These are phyloP conservation scores for Drosophila pseudoobscura DNA, from an alignment of 1,140 invertebrate species.

Conservation along the genomic window DNA sequence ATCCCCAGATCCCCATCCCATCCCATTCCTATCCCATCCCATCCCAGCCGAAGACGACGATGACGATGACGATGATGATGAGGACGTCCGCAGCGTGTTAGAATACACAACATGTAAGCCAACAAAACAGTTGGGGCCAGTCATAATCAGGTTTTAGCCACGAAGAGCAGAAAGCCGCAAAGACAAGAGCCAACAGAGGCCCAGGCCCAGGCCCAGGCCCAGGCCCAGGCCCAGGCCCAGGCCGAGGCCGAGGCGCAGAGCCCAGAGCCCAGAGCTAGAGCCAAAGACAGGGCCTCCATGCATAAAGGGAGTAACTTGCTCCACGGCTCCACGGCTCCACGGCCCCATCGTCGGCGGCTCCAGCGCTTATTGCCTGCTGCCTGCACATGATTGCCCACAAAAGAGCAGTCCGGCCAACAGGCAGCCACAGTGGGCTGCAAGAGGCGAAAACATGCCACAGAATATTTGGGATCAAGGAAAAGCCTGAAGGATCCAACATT, in stretches of 20 bases:
- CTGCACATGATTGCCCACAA: constrained; percentile 72
- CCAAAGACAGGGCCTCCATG: constrained; percentile 26
- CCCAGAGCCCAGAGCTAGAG: constrained; percentile 3
- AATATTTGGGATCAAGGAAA: no score
- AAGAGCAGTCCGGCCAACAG: constrained; percentile 40
- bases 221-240: neutral
- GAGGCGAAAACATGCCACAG: no score
- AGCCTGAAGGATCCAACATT: no score
- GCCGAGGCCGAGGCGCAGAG: neutral
- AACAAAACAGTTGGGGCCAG: constrained; percentile 70
- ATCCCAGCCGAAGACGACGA: constrained; percentile 19
- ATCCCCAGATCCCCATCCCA: constrained; percentile 16
- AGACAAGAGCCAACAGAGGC: constrained; percentile 6
- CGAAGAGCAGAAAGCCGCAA: constrained; percentile 25
- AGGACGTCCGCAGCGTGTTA: constrained; percentile 76
- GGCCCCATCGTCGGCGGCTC: constrained; percentile 22
- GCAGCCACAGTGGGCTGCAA: constrained; percentile 13
- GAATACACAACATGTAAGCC: constrained; percentile 75
- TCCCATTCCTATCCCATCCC: constrained; percentile 3
- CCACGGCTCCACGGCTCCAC: constrained; percentile 7
- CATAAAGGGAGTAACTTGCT: constrained; percentile 58
- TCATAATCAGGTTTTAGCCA: constrained; percentile 80
- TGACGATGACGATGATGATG: constrained; percentile 39
- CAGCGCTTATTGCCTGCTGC: constrained; percentile 58
- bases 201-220: neutral